These are phyloP conservation scores for Hypomecis punctinalis DNA, from an alignment of 2,888 invertebrate genomes.

Conservation along the genomic window DNA sequence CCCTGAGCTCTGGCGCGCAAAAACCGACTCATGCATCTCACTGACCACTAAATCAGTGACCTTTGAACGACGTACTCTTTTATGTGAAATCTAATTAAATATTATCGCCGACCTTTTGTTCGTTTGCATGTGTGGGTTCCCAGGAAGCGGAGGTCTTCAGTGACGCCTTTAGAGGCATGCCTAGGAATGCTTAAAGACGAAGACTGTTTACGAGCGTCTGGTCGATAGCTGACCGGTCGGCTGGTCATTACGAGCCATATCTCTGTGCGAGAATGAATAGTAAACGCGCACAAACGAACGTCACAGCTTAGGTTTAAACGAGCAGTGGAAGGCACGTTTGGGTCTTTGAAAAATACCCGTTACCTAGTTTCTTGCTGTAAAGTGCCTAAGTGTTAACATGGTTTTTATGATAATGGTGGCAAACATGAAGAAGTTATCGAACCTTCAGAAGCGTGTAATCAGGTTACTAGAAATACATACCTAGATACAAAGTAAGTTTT, in stretches of 20 bases:
- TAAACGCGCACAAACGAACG: conserved; percentile 73
- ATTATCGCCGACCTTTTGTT: conserved; percentile 51
- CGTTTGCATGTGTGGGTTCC: conserved; percentile 52
- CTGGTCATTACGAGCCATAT: conserved; percentile 80
- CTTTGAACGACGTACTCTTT: conserved; percentile 60
- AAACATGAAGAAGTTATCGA: conserved; percentile 2
- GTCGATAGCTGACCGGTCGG: conserved; percentile 74
- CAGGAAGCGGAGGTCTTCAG: conserved; percentile 67
- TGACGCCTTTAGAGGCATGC: conserved; percentile 71
- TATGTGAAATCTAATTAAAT: conserved; percentile 59
- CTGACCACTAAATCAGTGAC: conserved; percentile 66
- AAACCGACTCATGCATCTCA: conserved; percentile 54
- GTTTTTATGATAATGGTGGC: conserved; percentile 16
- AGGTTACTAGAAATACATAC: background rate
- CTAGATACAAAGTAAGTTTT: background rate
- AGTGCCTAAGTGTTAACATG: conserved; percentile 23
- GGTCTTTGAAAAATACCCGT: conserved; percentile 43
- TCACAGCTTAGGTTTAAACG: conserved; percentile 70
- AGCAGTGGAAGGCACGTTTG: conserved; percentile 72
- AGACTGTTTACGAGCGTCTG: conserved; percentile 79
- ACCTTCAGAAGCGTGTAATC: conserved; percentile 3
- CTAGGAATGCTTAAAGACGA: conserved; percentile 74
- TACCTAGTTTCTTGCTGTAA: conserved; percentile 31
- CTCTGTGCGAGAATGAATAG: conserved; percentile 81
- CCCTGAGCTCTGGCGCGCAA: conserved; percentile 50